Base-by-base conservation (phyloP, 2,113 vertebrate species). In the Nannobrachium achirus region DNA sequence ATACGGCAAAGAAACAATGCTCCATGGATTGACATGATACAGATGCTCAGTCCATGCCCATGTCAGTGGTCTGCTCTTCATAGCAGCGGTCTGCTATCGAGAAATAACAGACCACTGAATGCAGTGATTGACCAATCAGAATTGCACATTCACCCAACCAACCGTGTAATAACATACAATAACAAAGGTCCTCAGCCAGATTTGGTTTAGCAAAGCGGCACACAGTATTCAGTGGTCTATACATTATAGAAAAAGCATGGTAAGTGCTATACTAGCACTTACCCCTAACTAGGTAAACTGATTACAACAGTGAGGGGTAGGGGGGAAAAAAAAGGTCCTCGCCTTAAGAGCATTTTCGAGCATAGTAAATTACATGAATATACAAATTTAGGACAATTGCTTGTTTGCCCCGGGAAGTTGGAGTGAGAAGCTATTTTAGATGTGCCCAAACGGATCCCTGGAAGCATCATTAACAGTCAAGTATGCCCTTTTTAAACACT, bases 401-500 rank as follows among this genome's bases (percentile, higher is more conserved):
- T 83, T 73, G 68, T 79, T 13, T 72, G 71, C 80, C 46, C 11
- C 49, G 66, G 77, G 33, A 55, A 64, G 48, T 42, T 70, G 39
- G 68, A 66, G 69, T 61, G 72, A 69, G 53, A 63, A 65, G 73
- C 38, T 5, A 41, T 56, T 73, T 75, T 75, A 73, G 78, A 79
- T 71, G n/a, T n/a, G 56, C 71, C 63, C 53, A 50, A 33, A 42
- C 9, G 8, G 61, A 68, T 62, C 19, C 20, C 10, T 20, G 19
- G 18, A 53, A 53, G 51, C 19, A 53, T 25, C 42, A 58, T 71
- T 82, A 63, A 73, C 60, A 71, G 62, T 78, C 79, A 84, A 58
- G 56, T 50, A 74, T 73, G 79, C 69, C 73, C 49, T 72, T 73
- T 82, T 75, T n/a, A 39, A 77, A 77, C 55, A 56, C 70, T 84